phyloP scores from a whole-genome alignment of 2,797 vertebrate species.

The Micromesistius poutassou region DNA sequence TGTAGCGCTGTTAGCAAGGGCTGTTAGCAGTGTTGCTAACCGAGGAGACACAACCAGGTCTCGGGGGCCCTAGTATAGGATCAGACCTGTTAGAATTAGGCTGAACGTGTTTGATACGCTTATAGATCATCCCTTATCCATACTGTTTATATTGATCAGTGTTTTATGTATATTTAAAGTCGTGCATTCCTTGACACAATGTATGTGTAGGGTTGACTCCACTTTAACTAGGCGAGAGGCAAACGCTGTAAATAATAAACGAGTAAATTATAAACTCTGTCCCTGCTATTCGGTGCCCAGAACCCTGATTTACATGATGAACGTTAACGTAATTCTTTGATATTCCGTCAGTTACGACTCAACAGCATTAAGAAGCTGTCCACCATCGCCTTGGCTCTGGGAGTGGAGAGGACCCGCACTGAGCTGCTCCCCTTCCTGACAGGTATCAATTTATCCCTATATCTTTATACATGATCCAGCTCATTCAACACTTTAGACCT shows the following conservation, averaged over 20 bases:
- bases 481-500: no score
- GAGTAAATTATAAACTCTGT: no score
- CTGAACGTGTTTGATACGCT: no score
- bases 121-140: no score
- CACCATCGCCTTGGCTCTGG: constrained; percentile 83
- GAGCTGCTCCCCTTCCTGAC: constrained; percentile 86
- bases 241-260: neutral
- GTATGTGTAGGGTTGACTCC: neutral
- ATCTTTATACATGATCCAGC: no score
- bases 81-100: no score
- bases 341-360: constrained; percentile 70
- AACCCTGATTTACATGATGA: neutral
- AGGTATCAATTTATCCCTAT: constrained; percentile 53
- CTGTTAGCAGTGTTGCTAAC: no score
- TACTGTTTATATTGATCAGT: neutral
- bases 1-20: no score
- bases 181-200: neutral
- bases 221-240: neutral
- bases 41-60: no score
- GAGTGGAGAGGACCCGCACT: constrained; percentile 83
- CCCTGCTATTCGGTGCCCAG: neutral
- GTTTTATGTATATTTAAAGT: neutral
- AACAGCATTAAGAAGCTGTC: constrained; percentile 88
- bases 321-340: neutral
- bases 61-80: no score